phyloP scores from a whole-genome alignment of 2,797 vertebrate species.

The Gadopsis bispinosus region DNA sequence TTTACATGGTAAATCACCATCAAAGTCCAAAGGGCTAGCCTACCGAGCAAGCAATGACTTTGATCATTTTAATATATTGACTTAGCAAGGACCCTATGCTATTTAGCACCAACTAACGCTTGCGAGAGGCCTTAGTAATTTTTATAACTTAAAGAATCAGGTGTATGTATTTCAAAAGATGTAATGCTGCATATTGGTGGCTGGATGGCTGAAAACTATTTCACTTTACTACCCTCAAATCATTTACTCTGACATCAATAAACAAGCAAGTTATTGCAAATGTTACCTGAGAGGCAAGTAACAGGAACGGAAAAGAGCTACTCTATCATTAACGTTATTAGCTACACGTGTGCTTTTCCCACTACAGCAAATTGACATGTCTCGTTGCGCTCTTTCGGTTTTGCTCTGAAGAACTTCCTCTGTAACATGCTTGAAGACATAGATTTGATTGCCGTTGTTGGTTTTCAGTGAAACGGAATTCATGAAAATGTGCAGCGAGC shows the following conservation, averaged over 20 bases:
- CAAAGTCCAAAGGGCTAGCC: neutral
- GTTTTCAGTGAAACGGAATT: neutral
- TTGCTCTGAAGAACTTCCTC: neutral
- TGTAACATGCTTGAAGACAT: neutral
- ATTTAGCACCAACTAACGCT: neutral
- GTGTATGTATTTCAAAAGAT: neutral
- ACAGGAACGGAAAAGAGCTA: neutral
- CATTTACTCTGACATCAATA: neutral
- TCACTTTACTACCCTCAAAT: neutral
- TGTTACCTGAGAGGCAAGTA: neutral
- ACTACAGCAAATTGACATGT: neutral
- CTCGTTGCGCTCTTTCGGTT: neutral
- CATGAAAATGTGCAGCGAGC: neutral
- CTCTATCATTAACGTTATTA: neutral
- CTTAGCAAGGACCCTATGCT: neutral
- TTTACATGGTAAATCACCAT: neutral
- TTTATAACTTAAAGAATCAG: conserved; percentile 5
- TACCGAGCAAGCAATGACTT: neutral
- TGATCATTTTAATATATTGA: neutral
- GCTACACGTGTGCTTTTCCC: conserved; percentile 10
- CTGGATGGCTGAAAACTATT: neutral
- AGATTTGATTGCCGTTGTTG: neutral
- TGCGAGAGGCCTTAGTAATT: neutral
- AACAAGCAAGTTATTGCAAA: neutral
- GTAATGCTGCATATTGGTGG: neutral